phyloP scores from a whole-genome alignment of 2,113 vertebrate genomes.

The Brienomyrus brachyistius region DNA sequence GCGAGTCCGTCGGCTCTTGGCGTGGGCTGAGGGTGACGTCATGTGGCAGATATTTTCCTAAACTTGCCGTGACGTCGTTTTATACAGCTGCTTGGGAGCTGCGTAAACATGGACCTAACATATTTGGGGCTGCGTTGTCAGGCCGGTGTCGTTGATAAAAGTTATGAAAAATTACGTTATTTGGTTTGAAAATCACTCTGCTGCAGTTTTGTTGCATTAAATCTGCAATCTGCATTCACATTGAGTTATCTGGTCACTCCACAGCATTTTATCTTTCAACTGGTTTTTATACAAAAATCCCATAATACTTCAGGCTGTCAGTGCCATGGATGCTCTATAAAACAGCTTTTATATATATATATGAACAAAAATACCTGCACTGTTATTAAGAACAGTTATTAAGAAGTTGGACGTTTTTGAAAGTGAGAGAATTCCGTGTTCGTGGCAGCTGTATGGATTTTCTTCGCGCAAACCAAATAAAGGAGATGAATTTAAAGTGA shows the following conservation, averaged over 20 bases:
- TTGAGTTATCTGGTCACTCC: neutral
- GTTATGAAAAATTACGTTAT: neutral
- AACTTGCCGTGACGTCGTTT: neutral
- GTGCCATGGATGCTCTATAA: neutral
- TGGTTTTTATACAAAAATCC: neutral
- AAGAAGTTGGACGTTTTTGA: neutral
- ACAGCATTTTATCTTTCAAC: neutral
- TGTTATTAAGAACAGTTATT: neutral
- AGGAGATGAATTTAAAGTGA: neutral
- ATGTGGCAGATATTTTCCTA: conserved; percentile 40
- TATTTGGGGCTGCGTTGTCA: neutral
- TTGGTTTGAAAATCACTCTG: neutral
- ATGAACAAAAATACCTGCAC: neutral
- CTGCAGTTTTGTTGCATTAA: neutral
- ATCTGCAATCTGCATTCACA: neutral
- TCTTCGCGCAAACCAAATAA: neutral
- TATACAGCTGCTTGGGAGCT: neutral
- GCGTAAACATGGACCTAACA: neutral
- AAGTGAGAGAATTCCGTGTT: neutral
- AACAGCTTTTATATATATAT: neutral
- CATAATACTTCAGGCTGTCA: neutral
- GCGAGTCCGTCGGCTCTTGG: neutral
- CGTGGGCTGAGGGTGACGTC: conserved; percentile 21
- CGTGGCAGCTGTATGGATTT: neutral
- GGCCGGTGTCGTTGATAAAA: neutral